phyloP scores from a whole-genome alignment of 1,140 invertebrate species.

The Pissodes strobi region DNA sequence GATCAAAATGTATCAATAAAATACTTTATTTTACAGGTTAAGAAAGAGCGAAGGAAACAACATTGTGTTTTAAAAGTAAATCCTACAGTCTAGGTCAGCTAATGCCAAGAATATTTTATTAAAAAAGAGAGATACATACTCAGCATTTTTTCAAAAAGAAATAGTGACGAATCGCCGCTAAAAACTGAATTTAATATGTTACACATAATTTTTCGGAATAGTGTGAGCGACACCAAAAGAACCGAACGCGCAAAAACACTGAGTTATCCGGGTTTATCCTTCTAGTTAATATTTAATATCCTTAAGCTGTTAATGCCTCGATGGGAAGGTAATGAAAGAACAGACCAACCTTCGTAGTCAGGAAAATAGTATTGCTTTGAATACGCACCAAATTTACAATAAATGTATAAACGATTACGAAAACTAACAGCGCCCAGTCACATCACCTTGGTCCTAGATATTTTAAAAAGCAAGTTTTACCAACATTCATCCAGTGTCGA shows the following conservation, averaged over 20 bases:
- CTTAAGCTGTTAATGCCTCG: too few species aligned
- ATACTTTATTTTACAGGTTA: background rate
- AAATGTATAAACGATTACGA: conserved; percentile 10
- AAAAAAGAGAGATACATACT: too few species aligned
- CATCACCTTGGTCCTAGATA: conserved; percentile 51
- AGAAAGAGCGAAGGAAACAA: background rate
- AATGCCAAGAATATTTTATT: too few species aligned
- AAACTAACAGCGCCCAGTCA: conserved; percentile 19
- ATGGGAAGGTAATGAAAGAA: conserved; percentile 8
- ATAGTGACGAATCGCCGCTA: background rate
- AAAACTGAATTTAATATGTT: too few species aligned
- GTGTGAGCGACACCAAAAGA: too few species aligned
- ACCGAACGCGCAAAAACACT: too few species aligned
- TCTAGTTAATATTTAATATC: too few species aligned
- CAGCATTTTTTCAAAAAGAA: conserved; percentile 27
- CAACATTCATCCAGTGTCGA: conserved; percentile 34
- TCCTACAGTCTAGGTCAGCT: too few species aligned
- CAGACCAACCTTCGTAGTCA: conserved; percentile 42
- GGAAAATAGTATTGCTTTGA: conserved; percentile 53
- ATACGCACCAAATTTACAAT: conserved; percentile 50
- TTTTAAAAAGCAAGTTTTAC: conserved; percentile 33
- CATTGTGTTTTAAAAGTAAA: conserved; percentile 10
- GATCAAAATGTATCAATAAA: background rate
- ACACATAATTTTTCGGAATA: too few species aligned
- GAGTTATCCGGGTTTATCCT: too few species aligned